Conservation (phyloP, 2,888 invertebrate genomes). For the Catocala sponsa region DNA sequence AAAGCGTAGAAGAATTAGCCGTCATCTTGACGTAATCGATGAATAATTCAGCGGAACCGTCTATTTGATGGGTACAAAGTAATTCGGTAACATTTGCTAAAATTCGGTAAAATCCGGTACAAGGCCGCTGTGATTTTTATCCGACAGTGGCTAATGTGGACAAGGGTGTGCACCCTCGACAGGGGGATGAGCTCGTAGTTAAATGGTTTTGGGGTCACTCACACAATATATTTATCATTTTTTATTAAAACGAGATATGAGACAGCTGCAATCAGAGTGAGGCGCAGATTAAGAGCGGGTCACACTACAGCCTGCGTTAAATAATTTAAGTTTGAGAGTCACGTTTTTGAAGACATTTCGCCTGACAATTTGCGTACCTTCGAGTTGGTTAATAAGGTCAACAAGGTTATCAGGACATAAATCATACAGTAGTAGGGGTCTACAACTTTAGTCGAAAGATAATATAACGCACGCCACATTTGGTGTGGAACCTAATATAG, state of each 20-base stretch:
- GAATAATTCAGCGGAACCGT: slow-evolving; percentile 37
- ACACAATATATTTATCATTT: slow-evolving; percentile 18
- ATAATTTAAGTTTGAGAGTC: no score
- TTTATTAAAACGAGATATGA: slow-evolving; percentile 18
- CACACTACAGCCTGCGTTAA: no score
- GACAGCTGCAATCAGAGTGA: background rate
- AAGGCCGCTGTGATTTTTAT: slow-evolving; percentile 18
- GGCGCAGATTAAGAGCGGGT: background rate
- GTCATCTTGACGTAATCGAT: slow-evolving; percentile 22
- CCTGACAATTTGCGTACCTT: no score
- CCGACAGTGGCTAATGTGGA: slow-evolving; percentile 12
- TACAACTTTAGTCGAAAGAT: no score
- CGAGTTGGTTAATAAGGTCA: no score
- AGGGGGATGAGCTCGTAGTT: slow-evolving; percentile 6
- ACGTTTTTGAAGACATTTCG: no score
- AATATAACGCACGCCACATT: no score
- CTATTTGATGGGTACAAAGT: slow-evolving; percentile 8
- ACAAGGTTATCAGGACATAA: no score
- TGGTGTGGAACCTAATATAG: no score
- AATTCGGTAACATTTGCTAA: slow-evolving; percentile 8
- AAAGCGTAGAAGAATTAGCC: slow-evolving; percentile 21
- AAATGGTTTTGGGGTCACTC: slow-evolving; percentile 16
- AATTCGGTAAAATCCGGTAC: slow-evolving; percentile 3
- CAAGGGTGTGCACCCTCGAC: slow-evolving; percentile 5
- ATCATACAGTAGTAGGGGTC: no score